Percentiles rank a stretch among this genome's conserved stretches.
phyloP scores from a whole-genome alignment of 2,113 vertebrate genomes.

The Nematolebias whitei region DNA sequence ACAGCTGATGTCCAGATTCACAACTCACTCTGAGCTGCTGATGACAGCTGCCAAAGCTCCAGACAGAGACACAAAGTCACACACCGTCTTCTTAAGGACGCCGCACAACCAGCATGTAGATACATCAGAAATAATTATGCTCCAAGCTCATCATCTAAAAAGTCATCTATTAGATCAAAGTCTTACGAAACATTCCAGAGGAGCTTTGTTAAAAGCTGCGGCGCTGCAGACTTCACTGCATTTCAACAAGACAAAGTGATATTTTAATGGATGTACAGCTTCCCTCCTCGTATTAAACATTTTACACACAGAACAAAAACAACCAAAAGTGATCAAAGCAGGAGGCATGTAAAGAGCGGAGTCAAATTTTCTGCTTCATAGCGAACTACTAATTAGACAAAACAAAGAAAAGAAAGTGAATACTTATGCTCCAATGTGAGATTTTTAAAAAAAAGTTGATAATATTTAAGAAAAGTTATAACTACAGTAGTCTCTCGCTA shows the following conservation, averaged over 20 bases:
- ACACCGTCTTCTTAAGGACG: neutral
- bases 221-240: neutral
- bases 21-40: constrained; percentile 6
- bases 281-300: no score
- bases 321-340: neutral
- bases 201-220: constrained; percentile 1
- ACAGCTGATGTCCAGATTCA: constrained; percentile 59
- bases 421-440: neutral
- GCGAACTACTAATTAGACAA: neutral
- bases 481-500: no score
- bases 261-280: neutral
- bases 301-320: no score
- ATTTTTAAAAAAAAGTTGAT: neutral
- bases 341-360: neutral
- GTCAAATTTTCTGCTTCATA: no score
- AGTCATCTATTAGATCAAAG: neutral
- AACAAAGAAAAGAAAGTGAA: neutral
- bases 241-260: neutral
- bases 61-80: constrained; percentile 22
- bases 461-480: neutral
- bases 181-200: no score
- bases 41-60: constrained; percentile 31
- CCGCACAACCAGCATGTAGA: constrained; percentile 1
- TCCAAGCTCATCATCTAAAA: neutral
- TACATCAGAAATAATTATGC: neutral